Conservation (phyloP, 2,888 invertebrate genomes). For the Ophion ventricosus region DNA sequence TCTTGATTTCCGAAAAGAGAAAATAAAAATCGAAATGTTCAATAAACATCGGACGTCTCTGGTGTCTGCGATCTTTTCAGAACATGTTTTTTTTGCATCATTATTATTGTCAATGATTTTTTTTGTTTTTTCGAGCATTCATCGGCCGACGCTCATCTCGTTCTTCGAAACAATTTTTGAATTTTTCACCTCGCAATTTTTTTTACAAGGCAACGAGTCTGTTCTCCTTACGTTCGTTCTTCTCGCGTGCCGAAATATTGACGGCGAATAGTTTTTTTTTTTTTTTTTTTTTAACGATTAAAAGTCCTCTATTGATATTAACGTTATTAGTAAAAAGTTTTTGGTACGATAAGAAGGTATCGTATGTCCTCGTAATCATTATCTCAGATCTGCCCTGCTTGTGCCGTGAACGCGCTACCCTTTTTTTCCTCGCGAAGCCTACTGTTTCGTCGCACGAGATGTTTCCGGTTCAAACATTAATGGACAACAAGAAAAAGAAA, state of each 20-base stretch:
- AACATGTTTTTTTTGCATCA: background rate
- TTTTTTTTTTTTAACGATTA: background rate
- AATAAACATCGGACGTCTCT: background rate
- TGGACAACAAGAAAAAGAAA: too few relatives aligned
- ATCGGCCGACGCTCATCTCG: background rate
- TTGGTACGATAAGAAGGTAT: background rate
- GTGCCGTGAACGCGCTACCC: background rate
- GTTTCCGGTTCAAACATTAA: background rate
- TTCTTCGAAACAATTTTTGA: background rate
- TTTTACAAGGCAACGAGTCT: background rate
- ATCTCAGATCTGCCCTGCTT: background rate
- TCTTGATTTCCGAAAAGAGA: background rate
- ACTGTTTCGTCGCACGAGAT: background rate
- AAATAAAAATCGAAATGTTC: background rate
- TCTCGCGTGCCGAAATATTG: background rate
- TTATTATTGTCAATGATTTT: background rate
- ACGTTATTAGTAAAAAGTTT: background rate
- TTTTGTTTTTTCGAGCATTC: background rate
- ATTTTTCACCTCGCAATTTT: background rate
- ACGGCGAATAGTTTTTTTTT: background rate
- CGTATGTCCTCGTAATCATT: background rate
- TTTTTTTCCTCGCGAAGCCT: background rate
- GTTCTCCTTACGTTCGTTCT: slow-evolving; percentile 1
- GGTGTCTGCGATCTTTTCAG: too few relatives aligned
- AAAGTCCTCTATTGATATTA: background rate